These are phyloP conservation scores for Tinamus major DNA, from an alignment of 2,797 vertebrate species.

Conservation along the genomic window DNA sequence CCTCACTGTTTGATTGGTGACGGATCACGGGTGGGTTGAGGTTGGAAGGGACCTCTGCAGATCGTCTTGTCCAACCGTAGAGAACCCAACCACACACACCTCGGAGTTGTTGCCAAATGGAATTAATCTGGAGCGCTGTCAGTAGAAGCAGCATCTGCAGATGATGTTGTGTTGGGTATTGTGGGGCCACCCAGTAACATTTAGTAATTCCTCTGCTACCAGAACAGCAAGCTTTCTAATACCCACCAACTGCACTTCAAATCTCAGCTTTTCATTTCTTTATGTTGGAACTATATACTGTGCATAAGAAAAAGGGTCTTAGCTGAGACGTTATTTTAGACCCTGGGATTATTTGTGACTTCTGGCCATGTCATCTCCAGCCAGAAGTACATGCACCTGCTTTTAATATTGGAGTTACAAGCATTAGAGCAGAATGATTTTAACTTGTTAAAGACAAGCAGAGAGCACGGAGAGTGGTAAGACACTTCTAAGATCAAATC, in stretches of 20 bases:
- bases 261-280: background rate
- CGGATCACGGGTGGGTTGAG: too few relatives aligned
- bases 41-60: too few relatives aligned
- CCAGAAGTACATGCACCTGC: accelerated
- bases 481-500: background rate
- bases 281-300: accelerated
- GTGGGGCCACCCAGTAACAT: accelerated
- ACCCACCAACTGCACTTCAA: background rate
- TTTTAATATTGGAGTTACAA: accelerated
- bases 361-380: background rate
- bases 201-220: accelerated
- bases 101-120: accelerated
- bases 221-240: background rate
- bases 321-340: background rate
- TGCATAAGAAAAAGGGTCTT: background rate
- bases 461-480: background rate
- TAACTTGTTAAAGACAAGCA: background rate
- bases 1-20: background rate
- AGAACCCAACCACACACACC: background rate
- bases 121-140: background rate
- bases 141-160: background rate
- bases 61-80: too few relatives aligned
- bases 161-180: background rate
- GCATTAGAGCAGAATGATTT: background rate
- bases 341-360: background rate